Percentiles rank a stretch among this genome's conserved stretches.
Conservation (phyloP, 64 coral and sea anemone genomes). For the Stichodactyla mertensii region DNA sequence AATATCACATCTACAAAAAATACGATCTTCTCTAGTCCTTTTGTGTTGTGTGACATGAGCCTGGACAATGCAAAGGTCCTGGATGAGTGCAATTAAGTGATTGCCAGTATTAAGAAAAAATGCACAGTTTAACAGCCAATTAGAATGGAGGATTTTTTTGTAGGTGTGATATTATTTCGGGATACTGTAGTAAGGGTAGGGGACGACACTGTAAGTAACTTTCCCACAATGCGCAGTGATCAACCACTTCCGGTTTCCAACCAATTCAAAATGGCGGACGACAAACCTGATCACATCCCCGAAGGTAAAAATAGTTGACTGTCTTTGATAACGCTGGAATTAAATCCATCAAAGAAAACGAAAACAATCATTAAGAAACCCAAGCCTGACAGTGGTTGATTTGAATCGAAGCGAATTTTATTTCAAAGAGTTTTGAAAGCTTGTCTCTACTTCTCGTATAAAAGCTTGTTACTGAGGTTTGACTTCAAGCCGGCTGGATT, state of each 20-base stretch:
- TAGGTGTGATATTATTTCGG: background rate
- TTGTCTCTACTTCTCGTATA: background rate
- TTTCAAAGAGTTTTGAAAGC: background rate
- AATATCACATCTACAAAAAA: too few species aligned
- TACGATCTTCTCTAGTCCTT: too few species aligned
- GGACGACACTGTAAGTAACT: background rate
- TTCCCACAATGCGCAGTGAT: background rate
- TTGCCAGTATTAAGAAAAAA: too few species aligned
- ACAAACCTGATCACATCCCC: background rate
- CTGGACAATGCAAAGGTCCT: too few species aligned
- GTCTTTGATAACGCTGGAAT: background rate
- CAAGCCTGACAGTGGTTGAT: background rate
- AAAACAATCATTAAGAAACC: background rate
- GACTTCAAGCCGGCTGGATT: background rate
- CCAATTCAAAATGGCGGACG: constrained; percentile 14
- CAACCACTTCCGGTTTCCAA: constrained; percentile 7
- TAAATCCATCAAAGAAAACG: background rate
- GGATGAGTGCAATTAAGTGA: too few species aligned
- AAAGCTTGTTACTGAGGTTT: background rate
- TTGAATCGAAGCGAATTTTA: background rate
- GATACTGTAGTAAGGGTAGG: background rate
- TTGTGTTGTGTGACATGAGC: too few species aligned
- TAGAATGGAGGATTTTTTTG: background rate
- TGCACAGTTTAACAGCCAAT: too few species aligned
- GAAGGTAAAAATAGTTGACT: background rate